Evolutionary conservation across 1,140 invertebrate species (phyloP).

Genomic region (Amphibalanus amphitrite): DNA sequence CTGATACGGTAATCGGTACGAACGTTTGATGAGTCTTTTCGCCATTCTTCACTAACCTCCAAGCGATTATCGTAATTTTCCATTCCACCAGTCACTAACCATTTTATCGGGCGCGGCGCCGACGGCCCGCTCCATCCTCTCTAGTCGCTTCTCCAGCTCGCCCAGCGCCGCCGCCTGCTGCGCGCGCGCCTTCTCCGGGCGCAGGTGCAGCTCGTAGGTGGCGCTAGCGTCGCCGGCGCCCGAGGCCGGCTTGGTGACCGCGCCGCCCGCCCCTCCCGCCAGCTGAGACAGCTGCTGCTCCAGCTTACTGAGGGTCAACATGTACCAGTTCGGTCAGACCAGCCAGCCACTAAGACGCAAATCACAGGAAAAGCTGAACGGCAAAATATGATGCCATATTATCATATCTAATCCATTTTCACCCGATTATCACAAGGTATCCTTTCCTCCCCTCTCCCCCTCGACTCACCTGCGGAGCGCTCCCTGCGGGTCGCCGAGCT

Average conservation of each 20-base stretch:
- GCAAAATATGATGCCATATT: too few relatives aligned
- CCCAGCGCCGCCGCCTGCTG: constrained; percentile 48
- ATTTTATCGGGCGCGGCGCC: constrained; percentile 43
- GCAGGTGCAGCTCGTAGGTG: constrained; percentile 40
- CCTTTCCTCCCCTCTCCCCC: too few relatives aligned
- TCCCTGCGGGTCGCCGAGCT: constrained; percentile 39
- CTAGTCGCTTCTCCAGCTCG: constrained; percentile 49
- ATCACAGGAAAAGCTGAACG: too few relatives aligned
- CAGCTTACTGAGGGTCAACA: background rate
- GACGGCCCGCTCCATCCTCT: constrained; percentile 52
- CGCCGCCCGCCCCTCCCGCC: constrained; percentile 22
- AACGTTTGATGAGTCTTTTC: too few relatives aligned
- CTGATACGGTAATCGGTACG: too few relatives aligned
- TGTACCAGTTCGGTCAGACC: too few relatives aligned
- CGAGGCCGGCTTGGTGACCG: constrained; percentile 14
- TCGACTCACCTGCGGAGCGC: constrained; percentile 35
- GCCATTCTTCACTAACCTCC: too few relatives aligned
- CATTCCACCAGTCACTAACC: too few relatives aligned
- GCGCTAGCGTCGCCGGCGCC: constrained; percentile 21
- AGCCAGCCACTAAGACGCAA: too few relatives aligned
- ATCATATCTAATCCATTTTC: too few relatives aligned
- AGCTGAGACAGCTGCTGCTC: constrained; percentile 11
- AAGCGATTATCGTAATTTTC: too few relatives aligned
- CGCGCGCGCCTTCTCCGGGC: constrained; percentile 45
- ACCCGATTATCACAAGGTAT: too few relatives aligned